Evolutionary conservation across 1,140 invertebrate genomes (phyloP).

Genomic region (Saxidomus purpurata): DNA sequence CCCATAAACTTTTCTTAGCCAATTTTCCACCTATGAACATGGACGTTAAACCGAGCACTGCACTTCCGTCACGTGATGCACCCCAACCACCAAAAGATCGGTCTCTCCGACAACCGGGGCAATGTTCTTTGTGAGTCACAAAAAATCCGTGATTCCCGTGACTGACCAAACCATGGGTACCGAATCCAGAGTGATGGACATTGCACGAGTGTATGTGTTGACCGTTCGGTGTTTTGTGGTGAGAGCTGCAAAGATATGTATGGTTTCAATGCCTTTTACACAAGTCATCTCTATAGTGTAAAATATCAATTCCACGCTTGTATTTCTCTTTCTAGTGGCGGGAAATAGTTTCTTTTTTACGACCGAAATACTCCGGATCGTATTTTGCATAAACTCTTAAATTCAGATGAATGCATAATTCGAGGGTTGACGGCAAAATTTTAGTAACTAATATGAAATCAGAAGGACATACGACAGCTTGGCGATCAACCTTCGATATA

Average conservation of each 20-base stretch:
- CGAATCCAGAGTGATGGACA: background rate
- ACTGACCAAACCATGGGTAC: background rate
- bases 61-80: background rate
- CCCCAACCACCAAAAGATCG: background rate
- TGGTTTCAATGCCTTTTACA: too few species aligned
- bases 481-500: too few species aligned
- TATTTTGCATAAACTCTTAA: too few species aligned
- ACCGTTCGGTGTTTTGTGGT: background rate
- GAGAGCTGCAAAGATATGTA: background rate
- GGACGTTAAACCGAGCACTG: background rate
- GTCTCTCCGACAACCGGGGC: background rate
- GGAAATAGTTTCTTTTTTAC: too few species aligned
- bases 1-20: constrained; percentile 39
- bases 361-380: too few species aligned
- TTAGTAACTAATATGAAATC: too few species aligned
- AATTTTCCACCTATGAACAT: background rate
- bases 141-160: background rate
- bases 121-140: constrained; percentile 8
- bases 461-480: too few species aligned
- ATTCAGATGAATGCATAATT: too few species aligned
- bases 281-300: too few species aligned
- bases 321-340: too few species aligned
- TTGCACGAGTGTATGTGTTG: background rate
- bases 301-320: too few species aligned
- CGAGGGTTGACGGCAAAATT: too few species aligned